These are phyloP conservation scores for Spinus olivaceus DNA, from an alignment of 2,797 vertebrate genomes.

Conservation along the genomic window DNA sequence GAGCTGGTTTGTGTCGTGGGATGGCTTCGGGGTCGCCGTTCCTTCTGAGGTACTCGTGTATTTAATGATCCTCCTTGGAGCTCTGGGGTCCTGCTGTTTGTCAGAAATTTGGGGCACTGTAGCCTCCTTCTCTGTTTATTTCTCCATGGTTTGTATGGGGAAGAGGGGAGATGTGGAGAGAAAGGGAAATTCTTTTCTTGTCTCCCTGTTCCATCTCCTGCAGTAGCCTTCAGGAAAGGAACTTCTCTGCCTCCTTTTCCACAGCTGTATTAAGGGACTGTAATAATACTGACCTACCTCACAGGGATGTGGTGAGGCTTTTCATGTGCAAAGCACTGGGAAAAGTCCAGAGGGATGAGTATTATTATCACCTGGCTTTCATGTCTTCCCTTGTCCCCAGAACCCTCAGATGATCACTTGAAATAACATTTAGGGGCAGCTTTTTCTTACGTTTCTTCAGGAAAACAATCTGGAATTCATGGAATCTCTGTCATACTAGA, in stretches of 20 bases:
- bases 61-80: slow-evolving; percentile 11
- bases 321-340: neutral
- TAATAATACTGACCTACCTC: slow-evolving; percentile 55
- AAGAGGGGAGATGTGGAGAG: neutral
- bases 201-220: neutral
- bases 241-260: slow-evolving; percentile 12
- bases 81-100: neutral
- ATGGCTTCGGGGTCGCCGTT: slow-evolving; percentile 2
- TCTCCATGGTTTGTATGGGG: neutral
- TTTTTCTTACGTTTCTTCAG: neutral
- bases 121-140: neutral
- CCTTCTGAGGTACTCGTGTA: slow-evolving; percentile 27
- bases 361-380: neutral
- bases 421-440: neutral
- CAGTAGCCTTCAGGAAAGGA: neutral
- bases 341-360: slow-evolving; percentile 2
- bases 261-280: neutral
- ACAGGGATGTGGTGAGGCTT: slow-evolving; percentile 35
- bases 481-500: neutral
- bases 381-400: neutral
- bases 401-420: neutral
- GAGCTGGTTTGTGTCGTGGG: slow-evolving; percentile 48
- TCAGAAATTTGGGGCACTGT: neutral
- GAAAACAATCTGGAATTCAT: neutral
- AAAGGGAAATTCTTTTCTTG: neutral